Conservation (phyloP, 2,888 invertebrate species). For the Tetanocera ferruginea region DNA sequence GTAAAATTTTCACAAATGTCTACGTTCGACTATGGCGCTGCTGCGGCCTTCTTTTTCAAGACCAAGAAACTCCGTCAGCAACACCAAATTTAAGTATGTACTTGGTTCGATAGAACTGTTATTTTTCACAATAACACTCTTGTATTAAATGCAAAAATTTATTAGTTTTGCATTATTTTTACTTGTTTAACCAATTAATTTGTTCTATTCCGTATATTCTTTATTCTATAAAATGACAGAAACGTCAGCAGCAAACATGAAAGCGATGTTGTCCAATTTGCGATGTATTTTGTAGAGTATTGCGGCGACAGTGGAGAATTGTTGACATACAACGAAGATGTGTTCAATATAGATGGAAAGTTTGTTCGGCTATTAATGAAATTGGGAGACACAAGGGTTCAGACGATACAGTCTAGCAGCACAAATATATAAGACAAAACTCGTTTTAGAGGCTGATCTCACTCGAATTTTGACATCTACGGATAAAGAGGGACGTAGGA, state of each 20-base stretch:
- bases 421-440: neutral
- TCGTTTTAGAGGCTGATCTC: no score
- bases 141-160: neutral
- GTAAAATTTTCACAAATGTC: constrained; percentile 10
- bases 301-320: neutral
- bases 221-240: constrained; percentile 51
- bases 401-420: neutral
- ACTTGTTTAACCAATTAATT: constrained; percentile 12
- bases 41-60: neutral
- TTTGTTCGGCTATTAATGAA: neutral
- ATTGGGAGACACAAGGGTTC: neutral
- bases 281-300: constrained; percentile 18
- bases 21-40: constrained; percentile 9
- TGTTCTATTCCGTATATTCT: neutral
- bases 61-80: no score
- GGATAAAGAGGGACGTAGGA: no score
- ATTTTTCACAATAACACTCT: neutral
- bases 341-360: neutral
- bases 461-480: no score
- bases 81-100: neutral
- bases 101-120: neutral
- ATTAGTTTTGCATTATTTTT: neutral
- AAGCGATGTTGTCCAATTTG: constrained; percentile 40
- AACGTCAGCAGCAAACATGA: constrained; percentile 54
- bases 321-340: neutral